phyloP scores from a whole-genome alignment of 2,113 vertebrate species.

The Puffinus mauretanicus region DNA sequence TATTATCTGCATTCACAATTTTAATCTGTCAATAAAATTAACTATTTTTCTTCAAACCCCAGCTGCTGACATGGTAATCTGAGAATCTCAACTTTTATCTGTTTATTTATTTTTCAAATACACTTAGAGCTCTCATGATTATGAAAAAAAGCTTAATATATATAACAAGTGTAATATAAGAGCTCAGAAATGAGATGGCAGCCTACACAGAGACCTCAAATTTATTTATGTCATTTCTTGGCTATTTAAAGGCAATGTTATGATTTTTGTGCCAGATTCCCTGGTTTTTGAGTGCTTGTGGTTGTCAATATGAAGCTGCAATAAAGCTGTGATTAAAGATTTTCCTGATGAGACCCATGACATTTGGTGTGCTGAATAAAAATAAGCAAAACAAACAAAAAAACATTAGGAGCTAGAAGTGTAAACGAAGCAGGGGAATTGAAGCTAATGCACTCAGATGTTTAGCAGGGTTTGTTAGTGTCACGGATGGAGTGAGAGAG shows the following conservation, averaged over 20 bases:
- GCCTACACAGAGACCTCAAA: neutral
- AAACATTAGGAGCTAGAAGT: neutral
- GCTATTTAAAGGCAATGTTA: neutral
- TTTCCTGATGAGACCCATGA: neutral
- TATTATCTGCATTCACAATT: neutral
- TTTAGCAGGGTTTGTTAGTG: neutral
- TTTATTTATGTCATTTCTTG: neutral
- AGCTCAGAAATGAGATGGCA: neutral
- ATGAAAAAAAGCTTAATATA: neutral
- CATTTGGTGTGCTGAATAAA: neutral
- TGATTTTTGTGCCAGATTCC: neutral
- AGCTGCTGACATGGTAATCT: neutral
- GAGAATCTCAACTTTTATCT: neutral
- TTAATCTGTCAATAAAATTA: neutral
- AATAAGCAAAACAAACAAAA: neutral
- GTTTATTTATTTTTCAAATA: neutral
- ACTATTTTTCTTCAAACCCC: neutral
- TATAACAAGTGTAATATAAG: neutral
- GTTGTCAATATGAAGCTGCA: neutral
- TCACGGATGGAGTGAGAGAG: too few relatives aligned
- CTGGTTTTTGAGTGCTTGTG: neutral
- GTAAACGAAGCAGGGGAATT: neutral
- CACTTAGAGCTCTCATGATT: neutral
- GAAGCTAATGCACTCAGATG: neutral
- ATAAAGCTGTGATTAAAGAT: neutral